phyloP scores from a whole-genome alignment of 2,113 vertebrate species.

The Macheiramphus alcinus region DNA sequence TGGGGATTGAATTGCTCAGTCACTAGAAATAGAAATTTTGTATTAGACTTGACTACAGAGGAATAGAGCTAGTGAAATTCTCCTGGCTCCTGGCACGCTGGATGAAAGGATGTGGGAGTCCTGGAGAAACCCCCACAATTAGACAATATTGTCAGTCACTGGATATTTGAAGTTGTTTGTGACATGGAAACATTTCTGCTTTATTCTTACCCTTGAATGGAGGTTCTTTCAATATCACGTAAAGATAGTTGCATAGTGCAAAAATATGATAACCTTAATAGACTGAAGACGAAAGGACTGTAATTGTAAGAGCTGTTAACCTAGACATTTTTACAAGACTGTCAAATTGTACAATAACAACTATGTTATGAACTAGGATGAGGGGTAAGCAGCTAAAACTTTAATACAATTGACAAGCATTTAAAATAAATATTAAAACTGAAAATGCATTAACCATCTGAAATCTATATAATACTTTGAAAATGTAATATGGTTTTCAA shows the following conservation, averaged over 20 bases:
- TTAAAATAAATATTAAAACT: background rate
- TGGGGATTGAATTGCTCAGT: background rate
- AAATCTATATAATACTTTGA: background rate
- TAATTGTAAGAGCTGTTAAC: background rate
- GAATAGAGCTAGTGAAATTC: background rate
- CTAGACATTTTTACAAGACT: background rate
- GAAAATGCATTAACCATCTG: background rate
- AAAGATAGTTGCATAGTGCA: background rate
- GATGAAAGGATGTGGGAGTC: background rate
- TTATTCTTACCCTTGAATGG: background rate
- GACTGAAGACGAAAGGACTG: background rate
- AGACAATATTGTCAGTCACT: background rate
- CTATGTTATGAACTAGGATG: background rate
- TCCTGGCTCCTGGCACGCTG: background rate
- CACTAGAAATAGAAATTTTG: background rate
- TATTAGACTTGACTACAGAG: background rate
- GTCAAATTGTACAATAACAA: background rate
- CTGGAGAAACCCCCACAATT: background rate
- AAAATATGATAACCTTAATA: background rate
- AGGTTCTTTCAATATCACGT: background rate
- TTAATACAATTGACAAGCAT: background rate
- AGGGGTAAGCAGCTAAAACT: background rate
- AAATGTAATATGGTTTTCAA: background rate
- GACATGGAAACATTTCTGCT: background rate
- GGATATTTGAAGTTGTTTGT: background rate